These are phyloP conservation scores for Isoperla grammatica DNA, from an alignment of 2,888 invertebrate species.

Conservation along the genomic window DNA sequence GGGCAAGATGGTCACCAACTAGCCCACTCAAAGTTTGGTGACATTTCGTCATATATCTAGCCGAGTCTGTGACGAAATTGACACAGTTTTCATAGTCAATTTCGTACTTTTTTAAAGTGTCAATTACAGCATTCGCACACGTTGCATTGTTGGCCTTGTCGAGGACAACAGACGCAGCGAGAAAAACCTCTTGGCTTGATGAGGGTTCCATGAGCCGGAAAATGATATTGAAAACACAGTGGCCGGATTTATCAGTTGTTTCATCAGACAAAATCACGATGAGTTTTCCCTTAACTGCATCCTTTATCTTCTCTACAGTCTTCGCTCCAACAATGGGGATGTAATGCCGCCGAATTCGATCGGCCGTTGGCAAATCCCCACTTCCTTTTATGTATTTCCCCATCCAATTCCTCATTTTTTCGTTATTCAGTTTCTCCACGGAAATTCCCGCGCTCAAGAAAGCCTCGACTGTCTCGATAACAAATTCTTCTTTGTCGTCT, in stretches of 20 bases:
- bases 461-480: too few species aligned
- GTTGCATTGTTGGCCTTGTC: neutral
- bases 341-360: conserved; percentile 12
- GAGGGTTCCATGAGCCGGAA: neutral
- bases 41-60: conserved; percentile 16
- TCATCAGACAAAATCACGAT: conserved; percentile 14
- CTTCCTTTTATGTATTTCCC: neutral
- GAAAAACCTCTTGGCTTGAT: neutral
- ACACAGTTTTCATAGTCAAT: conserved; percentile 3
- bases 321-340: conserved; percentile 9
- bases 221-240: conserved; percentile 17
- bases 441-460: too few species aligned
- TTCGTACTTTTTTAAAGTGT: conserved; percentile 8
- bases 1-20: neutral
- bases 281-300: conserved; percentile 3
- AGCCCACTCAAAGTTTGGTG: neutral
- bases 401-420: neutral
- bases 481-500: too few species aligned
- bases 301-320: conserved; percentile 11
- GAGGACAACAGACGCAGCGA: neutral
- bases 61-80: conserved; percentile 14
- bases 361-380: conserved; percentile 19
- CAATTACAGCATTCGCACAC: neutral
- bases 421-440: conserved; percentile 1
- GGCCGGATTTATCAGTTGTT: conserved; percentile 20